phyloP scores from a whole-genome alignment of 2,113 vertebrate genomes.

The Ictidomys tridecemlineatus region DNA sequence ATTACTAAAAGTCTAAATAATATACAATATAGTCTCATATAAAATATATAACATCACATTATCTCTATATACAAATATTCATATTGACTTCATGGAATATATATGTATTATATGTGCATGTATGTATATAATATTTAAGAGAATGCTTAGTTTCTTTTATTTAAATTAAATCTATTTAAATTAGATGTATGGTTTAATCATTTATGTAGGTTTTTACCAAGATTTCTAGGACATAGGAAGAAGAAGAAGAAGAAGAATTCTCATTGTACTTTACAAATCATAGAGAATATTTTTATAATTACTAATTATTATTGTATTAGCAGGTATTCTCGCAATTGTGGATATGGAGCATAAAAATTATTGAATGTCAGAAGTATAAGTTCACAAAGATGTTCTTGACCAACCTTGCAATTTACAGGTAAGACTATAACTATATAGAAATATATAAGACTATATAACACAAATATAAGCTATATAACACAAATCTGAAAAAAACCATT shows the following conservation, averaged over 20 bases:
- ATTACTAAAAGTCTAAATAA: background rate
- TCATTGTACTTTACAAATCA: background rate
- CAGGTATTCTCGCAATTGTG: background rate
- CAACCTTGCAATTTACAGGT: background rate
- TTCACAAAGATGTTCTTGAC: background rate
- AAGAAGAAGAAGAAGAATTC: background rate
- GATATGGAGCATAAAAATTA: background rate
- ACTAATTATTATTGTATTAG: background rate
- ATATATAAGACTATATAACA: too few relatives aligned
- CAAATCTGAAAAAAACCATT: too few relatives aligned
- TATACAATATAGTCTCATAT: background rate
- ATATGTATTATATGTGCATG: background rate
- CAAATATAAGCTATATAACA: too few relatives aligned
- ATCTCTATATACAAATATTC: background rate
- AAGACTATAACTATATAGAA: too few relatives aligned
- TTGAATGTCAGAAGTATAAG: background rate
- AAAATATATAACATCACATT: background rate
- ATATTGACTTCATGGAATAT: background rate
- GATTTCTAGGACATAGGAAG: background rate
- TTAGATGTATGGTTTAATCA: background rate
- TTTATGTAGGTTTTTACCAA: background rate
- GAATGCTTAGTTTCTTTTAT: background rate
- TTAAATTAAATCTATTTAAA: background rate
- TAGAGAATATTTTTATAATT: background rate
- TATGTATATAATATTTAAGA: background rate